Evolutionary conservation across 1,140 invertebrate genomes (phyloP).

Genomic region (Macrobrachium rosenbergii): DNA sequence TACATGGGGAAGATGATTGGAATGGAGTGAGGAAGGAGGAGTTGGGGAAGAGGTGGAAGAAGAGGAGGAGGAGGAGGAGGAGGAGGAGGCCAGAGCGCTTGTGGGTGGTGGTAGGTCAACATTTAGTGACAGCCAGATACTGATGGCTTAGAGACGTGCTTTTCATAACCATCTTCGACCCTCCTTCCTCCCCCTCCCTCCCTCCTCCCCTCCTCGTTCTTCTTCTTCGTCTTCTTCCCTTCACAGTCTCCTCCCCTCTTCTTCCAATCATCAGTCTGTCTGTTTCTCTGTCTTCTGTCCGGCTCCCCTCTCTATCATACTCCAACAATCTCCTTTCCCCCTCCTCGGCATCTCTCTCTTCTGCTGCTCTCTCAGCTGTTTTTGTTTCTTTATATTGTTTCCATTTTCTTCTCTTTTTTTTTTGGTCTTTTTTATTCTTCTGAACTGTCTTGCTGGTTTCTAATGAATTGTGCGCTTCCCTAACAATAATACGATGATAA

Average conservation of each 20-base stretch:
- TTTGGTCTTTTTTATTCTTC: not conserved
- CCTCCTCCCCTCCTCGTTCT: not conserved
- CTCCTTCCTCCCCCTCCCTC: constrained; percentile 1
- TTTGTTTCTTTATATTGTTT: not conserved
- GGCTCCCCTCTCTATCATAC: not conserved
- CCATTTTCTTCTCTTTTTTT: not conserved
- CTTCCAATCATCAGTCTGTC: not conserved
- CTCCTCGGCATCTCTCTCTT: not conserved
- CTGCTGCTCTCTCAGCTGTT: not conserved
- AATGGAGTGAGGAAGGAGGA: not conserved
- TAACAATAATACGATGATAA: too few relatives aligned
- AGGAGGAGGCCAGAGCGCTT: not conserved
- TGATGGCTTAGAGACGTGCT: constrained; percentile 50
- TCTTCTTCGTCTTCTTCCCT: not conserved
- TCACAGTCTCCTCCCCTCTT: not conserved
- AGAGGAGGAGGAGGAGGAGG: not conserved
- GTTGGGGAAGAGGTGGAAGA: too few relatives aligned
- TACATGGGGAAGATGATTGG: not conserved
- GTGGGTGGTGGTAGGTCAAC: constrained; percentile 44
- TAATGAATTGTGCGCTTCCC: too few relatives aligned
- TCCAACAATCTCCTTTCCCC: not conserved
- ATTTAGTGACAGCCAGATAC: constrained; percentile 52
- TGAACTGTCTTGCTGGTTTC: too few relatives aligned
- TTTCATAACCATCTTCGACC: constrained; percentile 33
- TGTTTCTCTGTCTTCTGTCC: not conserved